Percentiles rank a stretch among this genome's conserved stretches.
phyloP scores from a whole-genome alignment of 2,888 invertebrate species.

The Nomada ferruginata region DNA sequence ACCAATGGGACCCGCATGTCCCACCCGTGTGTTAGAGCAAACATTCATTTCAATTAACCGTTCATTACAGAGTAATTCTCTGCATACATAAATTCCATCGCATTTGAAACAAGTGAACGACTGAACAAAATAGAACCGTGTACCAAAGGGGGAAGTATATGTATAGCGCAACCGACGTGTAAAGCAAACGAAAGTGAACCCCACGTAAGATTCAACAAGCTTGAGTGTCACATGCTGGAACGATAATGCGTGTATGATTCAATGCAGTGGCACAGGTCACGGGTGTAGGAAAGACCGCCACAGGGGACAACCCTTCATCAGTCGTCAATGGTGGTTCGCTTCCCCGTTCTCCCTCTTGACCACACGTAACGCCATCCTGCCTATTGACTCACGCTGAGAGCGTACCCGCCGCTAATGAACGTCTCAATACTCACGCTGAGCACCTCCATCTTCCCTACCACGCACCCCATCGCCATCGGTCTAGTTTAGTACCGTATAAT shows the following conservation, averaged over 20 bases:
- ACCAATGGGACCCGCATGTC: too few species aligned
- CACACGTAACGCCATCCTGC: slow-evolving; percentile 62
- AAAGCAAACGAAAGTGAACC: slow-evolving; percentile 10
- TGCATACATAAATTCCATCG: too few species aligned
- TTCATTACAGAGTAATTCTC: too few species aligned
- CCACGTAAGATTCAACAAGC: slow-evolving; percentile 33
- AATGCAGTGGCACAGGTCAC: slow-evolving; percentile 74
- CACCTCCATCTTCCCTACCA: slow-evolving; percentile 61
- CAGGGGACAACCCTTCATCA: slow-evolving; percentile 79
- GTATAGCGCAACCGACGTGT: not conserved
- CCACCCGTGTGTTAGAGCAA: too few species aligned
- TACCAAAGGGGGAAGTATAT: not conserved
- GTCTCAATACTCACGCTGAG: slow-evolving; percentile 74
- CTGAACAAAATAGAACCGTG: too few species aligned
- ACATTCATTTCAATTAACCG: too few species aligned
- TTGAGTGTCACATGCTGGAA: slow-evolving; percentile 28
- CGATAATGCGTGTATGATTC: slow-evolving; percentile 62
- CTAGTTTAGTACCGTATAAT: slow-evolving; percentile 62
- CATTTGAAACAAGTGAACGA: too few species aligned
- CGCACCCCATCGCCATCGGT: slow-evolving; percentile 49
- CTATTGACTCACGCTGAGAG: slow-evolving; percentile 71
- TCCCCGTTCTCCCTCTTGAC: slow-evolving; percentile 47
- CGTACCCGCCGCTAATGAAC: slow-evolving; percentile 74
- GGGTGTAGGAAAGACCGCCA: slow-evolving; percentile 73
- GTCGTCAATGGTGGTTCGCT: slow-evolving; percentile 74